These are phyloP conservation scores for Pseudochromis fuscus DNA, from an alignment of 2,797 vertebrate species.

Conservation along the genomic window DNA sequence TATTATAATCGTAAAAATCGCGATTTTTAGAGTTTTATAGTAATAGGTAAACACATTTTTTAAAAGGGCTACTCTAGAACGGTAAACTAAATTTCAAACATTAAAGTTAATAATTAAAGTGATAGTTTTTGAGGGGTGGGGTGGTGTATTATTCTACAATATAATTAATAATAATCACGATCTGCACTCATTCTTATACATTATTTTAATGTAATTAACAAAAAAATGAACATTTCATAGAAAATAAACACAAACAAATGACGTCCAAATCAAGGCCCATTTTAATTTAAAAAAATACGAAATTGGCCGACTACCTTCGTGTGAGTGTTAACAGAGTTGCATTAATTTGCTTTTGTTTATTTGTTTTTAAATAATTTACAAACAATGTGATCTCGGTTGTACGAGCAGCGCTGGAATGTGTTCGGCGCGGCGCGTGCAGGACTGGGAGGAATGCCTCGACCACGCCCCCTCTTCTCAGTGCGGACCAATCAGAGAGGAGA, in stretches of 20 bases:
- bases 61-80: no score
- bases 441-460: conserved; percentile 83
- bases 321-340: neutral
- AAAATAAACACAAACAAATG: no score
- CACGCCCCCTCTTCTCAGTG: conserved; percentile 77
- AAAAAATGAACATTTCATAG: neutral
- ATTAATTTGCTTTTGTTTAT: neutral
- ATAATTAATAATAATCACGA: neutral
- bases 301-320: rapidly evolving
- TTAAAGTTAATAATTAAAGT: neutral
- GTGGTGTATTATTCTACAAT: neutral
- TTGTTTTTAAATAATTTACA: conserved; percentile 38
- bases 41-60: neutral
- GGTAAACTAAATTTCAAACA: neutral
- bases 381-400: conserved; percentile 47
- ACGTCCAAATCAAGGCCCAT: no score
- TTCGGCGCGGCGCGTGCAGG: conserved; percentile 78
- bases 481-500: conserved; percentile 77
- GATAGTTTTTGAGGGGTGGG: neutral
- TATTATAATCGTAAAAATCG: neutral
- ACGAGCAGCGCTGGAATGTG: conserved; percentile 83
- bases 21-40: neutral
- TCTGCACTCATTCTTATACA: neutral
- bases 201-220: neutral
- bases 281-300: rapidly evolving